Evolutionary conservation across 2,797 vertebrate species (phyloP).

Genomic region (Sebastes minor): DNA sequence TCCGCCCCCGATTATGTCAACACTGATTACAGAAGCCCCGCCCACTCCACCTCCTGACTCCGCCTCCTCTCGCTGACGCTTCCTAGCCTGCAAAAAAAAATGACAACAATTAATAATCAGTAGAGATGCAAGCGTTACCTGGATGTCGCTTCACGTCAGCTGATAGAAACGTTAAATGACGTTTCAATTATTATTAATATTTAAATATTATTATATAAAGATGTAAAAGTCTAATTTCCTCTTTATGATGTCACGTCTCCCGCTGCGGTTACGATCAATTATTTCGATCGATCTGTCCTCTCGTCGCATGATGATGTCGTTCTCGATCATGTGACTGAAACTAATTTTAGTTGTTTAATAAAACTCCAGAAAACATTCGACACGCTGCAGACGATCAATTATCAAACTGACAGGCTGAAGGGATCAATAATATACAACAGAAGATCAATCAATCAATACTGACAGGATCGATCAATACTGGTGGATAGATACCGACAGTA

Average conservation of each 20-base stretch:
- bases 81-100: conserved; percentile 81
- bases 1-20: conserved; percentile 72
- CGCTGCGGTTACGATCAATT: not conserved
- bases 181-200: too few species aligned
- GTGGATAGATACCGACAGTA: not conserved
- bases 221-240: too few species aligned
- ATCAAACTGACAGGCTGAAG: not conserved
- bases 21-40: conserved; percentile 71
- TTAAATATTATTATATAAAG: too few species aligned
- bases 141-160: not conserved
- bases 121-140: not conserved
- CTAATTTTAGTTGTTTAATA: not conserved
- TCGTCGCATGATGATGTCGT: not conserved
- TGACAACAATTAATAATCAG: not conserved
- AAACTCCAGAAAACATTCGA: not conserved
- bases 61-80: conserved; percentile 92
- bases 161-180: not conserved
- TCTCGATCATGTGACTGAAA: not conserved
- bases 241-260: not conserved
- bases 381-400: not conserved
- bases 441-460: too few species aligned
- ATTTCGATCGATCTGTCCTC: not conserved
- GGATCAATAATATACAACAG: not conserved
- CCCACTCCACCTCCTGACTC: conserved; percentile 82
- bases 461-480: too few species aligned